These are phyloP conservation scores for Leucophora obtusa DNA, from an alignment of 2,888 invertebrate species.

Conservation along the genomic window DNA sequence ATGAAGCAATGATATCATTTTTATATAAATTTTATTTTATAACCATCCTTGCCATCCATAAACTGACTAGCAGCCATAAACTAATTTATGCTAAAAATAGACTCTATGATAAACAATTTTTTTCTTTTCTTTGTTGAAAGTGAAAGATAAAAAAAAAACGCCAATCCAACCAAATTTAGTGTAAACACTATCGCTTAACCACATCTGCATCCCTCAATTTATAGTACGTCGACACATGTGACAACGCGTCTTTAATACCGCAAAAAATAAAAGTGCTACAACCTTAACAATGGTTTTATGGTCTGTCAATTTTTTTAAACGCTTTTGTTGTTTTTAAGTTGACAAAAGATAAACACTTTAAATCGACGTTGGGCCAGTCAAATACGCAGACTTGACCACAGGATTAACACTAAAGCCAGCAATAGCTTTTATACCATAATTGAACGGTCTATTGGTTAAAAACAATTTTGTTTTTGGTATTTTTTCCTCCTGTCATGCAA, in stretches of 20 bases:
- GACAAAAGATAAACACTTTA: conserved; percentile 10
- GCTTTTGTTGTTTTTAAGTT: conserved; percentile 13
- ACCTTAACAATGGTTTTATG: conserved; percentile 22
- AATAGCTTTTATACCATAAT: not conserved
- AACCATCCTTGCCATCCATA: not conserved
- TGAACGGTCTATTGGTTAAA: not conserved
- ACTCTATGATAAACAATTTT: conserved; percentile 7
- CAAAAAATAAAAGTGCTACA: not conserved
- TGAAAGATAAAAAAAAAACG: conserved; percentile 1
- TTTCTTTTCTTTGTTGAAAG: not conserved
- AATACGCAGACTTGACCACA: not conserved
- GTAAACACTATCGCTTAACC: conserved; percentile 7
- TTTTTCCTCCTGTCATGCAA: not conserved
- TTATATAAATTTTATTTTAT: not conserved
- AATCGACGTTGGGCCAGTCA: conserved; percentile 3
- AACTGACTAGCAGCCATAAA: not conserved
- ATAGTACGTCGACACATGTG: conserved; percentile 18
- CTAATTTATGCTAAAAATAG: not conserved
- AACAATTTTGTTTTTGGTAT: conserved; percentile 10
- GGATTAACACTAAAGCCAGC: conserved; percentile 5
- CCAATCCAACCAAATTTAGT: not conserved
- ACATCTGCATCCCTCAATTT: conserved; percentile 26
- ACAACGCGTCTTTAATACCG: conserved; percentile 9
- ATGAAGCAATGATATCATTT: not conserved
- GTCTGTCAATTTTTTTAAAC: not conserved